These are phyloP conservation scores for Pocillopora grandis DNA, from an alignment of 92 coral and sea anemone species.

Conservation along the genomic window DNA sequence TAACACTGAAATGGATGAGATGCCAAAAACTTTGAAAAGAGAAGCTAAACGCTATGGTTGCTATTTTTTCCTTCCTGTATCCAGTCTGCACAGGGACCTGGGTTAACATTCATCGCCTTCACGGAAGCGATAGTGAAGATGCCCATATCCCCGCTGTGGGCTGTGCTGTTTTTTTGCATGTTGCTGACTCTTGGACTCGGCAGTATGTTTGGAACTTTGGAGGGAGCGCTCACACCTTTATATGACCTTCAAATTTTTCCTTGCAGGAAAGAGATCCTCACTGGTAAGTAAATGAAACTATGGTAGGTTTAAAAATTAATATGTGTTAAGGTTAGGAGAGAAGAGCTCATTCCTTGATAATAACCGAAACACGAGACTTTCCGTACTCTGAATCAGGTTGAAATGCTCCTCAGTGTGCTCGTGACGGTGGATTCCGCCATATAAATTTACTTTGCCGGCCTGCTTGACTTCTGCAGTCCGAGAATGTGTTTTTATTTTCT, in stretches of 20 bases:
- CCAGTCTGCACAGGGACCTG: constrained; percentile 93
- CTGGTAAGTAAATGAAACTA: constrained; percentile 49
- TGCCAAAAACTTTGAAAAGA: neutral
- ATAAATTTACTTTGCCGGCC: no score
- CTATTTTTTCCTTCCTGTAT: neutral
- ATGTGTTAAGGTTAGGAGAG: no score
- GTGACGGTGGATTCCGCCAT: no score
- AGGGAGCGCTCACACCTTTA: constrained; percentile 84
- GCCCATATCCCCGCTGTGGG: constrained; percentile 90
- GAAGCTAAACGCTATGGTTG: no score
- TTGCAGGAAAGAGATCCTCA: constrained; percentile 81
- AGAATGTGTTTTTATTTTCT: no score
- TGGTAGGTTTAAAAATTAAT: no score
- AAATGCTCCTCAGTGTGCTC: no score
- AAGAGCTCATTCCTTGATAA: no score
- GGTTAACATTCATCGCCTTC: constrained; percentile 92
- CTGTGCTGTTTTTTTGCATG: constrained; percentile 93
- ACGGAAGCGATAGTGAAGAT: constrained; percentile 90
- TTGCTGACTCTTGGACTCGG: constrained; percentile 93
- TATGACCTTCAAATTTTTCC: constrained; percentile 81
- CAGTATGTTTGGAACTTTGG: constrained; percentile 93
- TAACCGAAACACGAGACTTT: no score
- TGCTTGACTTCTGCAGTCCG: no score
- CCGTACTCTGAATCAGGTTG: no score
- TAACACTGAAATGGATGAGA: no score